phyloP scores from a whole-genome alignment of 1,140 invertebrate species.

The Mizuhopecten yessoensis region DNA sequence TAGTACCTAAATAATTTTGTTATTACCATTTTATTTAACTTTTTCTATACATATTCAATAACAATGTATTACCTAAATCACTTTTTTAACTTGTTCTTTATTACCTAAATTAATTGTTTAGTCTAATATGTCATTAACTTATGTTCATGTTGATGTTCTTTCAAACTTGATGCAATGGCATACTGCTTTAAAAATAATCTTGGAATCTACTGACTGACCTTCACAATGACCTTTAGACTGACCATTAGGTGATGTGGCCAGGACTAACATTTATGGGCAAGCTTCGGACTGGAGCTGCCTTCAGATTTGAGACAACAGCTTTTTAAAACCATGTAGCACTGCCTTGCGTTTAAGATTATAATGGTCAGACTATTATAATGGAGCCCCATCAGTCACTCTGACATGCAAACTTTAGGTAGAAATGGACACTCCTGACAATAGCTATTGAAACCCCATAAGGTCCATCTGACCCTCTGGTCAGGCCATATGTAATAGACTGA shows the following conservation, averaged over 20 bases:
- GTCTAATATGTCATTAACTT: too few species aligned
- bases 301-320: constrained; percentile 9
- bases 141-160: too few species aligned
- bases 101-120: too few species aligned
- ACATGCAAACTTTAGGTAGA: not conserved
- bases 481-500: not conserved
- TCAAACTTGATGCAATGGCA: too few species aligned
- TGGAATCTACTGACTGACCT: not conserved
- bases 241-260: constrained; percentile 5
- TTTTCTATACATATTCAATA: too few species aligned
- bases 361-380: not conserved
- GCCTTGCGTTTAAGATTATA: not conserved
- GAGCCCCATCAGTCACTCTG: not conserved
- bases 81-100: too few species aligned
- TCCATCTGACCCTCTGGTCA: not conserved
- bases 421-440: not conserved
- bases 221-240: not conserved
- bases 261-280: not conserved
- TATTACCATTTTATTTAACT: too few species aligned
- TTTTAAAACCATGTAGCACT: constrained; percentile 6
- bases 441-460: not conserved
- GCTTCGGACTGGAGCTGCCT: not conserved
- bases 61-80: too few species aligned
- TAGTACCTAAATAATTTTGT: too few species aligned
- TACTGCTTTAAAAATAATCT: too few species aligned